Percentiles rank a stretch among this genome's conserved stretches.
These are phyloP conservation scores for Acanthoscelides obtectus DNA, from an alignment of 2,888 invertebrate species.

Conservation along the genomic window DNA sequence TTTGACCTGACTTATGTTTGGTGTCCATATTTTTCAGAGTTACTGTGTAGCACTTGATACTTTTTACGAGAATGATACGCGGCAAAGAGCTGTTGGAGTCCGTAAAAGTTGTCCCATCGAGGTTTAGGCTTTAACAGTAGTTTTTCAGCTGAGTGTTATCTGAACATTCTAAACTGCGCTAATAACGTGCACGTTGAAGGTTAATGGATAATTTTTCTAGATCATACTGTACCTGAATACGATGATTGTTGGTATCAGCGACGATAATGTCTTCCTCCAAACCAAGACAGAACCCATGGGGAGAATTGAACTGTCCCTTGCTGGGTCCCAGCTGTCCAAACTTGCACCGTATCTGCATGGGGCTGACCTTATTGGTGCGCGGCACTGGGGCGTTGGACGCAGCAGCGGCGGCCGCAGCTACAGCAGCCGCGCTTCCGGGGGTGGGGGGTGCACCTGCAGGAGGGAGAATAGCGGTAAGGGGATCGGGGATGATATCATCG, in stretches of 20 bases:
- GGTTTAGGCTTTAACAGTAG: no score
- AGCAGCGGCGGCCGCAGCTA: slow-evolving; percentile 44
- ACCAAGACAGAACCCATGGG: slow-evolving; percentile 94
- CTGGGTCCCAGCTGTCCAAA: slow-evolving; percentile 91
- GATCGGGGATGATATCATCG: slow-evolving; percentile 48
- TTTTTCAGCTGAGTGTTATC: no score
- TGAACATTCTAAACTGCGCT: no score
- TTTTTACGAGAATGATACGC: no score
- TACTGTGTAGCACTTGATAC: no score
- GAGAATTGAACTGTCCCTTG: slow-evolving; percentile 93
- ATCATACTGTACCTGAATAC: slow-evolving; percentile 85
- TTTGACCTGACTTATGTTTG: no score
- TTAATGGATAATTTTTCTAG: no score
- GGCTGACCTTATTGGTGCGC: slow-evolving; percentile 68
- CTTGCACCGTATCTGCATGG: slow-evolving; percentile 87
- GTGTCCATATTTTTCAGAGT: no score
- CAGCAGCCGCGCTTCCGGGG: not conserved
- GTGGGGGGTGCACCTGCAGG: slow-evolving; percentile 34
- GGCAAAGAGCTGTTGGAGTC: no score
- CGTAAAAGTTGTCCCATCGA: no score
- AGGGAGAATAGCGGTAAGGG: slow-evolving; percentile 52
- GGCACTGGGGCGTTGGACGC: slow-evolving; percentile 46
- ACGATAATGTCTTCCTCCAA: slow-evolving; percentile 94
- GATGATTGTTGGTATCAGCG: slow-evolving; percentile 94
- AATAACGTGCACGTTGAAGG: no score